phyloP scores from a whole-genome alignment of 2,797 vertebrate species.

The Sebastes melanostomus region DNA sequence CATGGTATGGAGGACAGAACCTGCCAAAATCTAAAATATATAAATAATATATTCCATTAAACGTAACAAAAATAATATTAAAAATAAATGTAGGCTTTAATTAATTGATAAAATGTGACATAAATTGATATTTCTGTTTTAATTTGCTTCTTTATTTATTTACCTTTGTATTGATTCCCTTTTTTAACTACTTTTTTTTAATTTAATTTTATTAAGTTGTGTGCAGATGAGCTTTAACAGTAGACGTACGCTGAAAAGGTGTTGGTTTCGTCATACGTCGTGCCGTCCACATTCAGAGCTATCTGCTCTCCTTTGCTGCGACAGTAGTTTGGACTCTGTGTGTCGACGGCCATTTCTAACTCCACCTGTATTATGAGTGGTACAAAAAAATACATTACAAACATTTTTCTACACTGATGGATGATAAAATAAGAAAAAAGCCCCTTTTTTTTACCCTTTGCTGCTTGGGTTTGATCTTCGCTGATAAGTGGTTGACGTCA shows the following conservation, averaged over 20 bases:
- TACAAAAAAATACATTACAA: neutral
- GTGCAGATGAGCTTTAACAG: neutral
- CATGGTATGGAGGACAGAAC: no score
- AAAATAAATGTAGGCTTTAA: no score
- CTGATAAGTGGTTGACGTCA: slow-evolving; percentile 89
- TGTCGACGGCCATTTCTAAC: slow-evolving; percentile 93
- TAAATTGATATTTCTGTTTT: no score
- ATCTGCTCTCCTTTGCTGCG: slow-evolving; percentile 99
- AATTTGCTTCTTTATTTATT: no score
- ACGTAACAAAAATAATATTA: no score
- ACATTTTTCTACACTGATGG: neutral
- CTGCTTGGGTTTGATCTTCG: slow-evolving; percentile 97
- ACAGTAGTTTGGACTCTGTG: slow-evolving; percentile 94
- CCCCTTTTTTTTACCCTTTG: slow-evolving; percentile 85
- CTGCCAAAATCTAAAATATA: no score
- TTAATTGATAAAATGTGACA: no score
- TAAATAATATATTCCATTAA: no score
- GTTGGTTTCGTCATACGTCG: slow-evolving; percentile 87
- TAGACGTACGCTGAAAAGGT: slow-evolving; percentile 90
- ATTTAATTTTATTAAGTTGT: no score
- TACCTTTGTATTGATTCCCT: no score
- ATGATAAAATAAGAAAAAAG: neutral
- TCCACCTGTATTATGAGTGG: slow-evolving; percentile 84
- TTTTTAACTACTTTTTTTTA: no score
- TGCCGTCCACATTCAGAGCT: slow-evolving; percentile 94